These are phyloP conservation scores for Enteromius viviparus DNA, from an alignment of 2,797 vertebrate genomes.

Conservation along the genomic window DNA sequence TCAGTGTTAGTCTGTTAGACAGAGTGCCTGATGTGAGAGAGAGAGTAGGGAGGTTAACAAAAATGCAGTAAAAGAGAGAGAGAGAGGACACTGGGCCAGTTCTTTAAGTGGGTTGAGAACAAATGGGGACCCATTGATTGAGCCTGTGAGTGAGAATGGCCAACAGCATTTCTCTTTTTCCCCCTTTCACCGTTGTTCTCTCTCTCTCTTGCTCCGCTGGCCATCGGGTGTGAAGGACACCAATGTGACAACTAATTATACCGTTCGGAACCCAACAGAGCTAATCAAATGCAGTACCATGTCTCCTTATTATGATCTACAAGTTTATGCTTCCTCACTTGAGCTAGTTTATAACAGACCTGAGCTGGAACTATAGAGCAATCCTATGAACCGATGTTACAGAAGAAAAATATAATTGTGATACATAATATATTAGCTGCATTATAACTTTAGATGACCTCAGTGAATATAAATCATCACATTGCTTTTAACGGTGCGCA, in stretches of 20 bases:
- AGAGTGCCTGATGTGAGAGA: background rate
- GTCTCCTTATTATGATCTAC: background rate
- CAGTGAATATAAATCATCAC: background rate
- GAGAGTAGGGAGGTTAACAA: background rate
- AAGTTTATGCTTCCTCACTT: background rate
- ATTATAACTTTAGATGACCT: background rate
- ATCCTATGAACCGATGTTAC: background rate
- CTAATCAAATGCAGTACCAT: constrained; percentile 28
- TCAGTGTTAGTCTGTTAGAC: background rate
- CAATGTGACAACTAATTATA: constrained; percentile 80
- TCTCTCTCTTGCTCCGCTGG: constrained; percentile 53
- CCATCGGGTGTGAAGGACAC: constrained; percentile 81
- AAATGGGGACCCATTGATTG: constrained; percentile 46
- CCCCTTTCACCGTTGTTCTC: constrained; percentile 20
- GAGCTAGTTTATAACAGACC: background rate
- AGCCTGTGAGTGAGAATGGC: constrained; percentile 33
- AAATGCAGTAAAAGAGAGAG: background rate
- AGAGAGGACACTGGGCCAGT: constrained; percentile 28
- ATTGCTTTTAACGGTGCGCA: background rate
- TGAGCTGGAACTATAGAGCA: background rate
- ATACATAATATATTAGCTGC: background rate
- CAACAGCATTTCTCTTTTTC: constrained; percentile 30
- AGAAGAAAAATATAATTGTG: background rate
- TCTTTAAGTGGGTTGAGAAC: constrained; percentile 29
- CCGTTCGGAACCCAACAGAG: constrained; percentile 67